Percentiles rank a stretch among this genome's conserved stretches.
phyloP scores from a whole-genome alignment of 2,888 invertebrate species.

The Amphiduros pacificus region DNA sequence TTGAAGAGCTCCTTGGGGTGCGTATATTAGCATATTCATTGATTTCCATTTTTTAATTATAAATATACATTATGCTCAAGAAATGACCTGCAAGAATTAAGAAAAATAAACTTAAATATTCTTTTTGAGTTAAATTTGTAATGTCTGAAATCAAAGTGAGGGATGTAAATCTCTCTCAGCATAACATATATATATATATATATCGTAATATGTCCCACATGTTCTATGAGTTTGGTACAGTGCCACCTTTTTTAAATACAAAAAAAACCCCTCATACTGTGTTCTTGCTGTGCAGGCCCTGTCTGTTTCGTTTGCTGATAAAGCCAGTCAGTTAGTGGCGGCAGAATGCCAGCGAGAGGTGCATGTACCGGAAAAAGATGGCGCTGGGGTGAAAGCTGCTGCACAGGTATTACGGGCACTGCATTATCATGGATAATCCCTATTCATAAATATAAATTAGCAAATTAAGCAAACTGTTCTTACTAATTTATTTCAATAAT shows the following conservation, averaged over 20 bases:
- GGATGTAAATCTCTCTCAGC: no score
- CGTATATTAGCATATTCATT: no score
- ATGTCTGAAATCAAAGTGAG: no score
- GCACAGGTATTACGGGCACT: conserved; percentile 18
- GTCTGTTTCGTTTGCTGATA: conserved; percentile 41
- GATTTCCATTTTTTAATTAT: background rate
- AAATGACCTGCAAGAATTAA: background rate
- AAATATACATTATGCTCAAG: background rate
- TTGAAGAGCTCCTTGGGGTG: conserved; percentile 52
- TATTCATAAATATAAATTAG: no score
- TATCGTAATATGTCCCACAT: no score
- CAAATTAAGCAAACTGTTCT: conserved; percentile 26
- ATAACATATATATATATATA: background rate
- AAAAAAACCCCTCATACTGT: background rate
- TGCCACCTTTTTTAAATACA: background rate
- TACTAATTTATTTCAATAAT: background rate
- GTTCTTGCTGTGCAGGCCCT: conserved; percentile 33
- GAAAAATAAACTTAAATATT: no score
- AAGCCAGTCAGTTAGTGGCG: conserved; percentile 37
- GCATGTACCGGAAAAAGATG: background rate
- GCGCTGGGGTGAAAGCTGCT: conserved; percentile 16
- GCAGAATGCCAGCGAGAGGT: background rate
- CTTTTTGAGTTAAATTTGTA: no score
- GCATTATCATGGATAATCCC: no score
- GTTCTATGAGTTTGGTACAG: no score